Evolutionary conservation across 2,888 invertebrate genomes (phyloP).

Genomic region (Spodoptera picta): DNA sequence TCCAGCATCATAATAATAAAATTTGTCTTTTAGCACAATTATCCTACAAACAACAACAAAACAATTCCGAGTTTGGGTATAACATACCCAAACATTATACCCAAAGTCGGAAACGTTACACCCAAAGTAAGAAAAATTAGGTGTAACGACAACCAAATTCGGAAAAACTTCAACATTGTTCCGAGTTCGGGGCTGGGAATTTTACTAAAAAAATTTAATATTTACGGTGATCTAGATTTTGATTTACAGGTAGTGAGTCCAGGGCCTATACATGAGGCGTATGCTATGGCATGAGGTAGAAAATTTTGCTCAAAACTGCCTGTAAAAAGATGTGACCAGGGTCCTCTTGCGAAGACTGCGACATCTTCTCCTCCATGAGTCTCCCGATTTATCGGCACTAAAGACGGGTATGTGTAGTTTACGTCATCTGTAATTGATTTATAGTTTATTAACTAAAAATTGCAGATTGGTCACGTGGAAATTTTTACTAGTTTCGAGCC

Average conservation of each 20-base stretch:
- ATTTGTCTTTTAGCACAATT: too few species aligned
- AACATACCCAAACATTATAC: background rate
- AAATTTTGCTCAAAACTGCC: conserved; percentile 94
- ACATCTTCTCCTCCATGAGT: conserved; percentile 95
- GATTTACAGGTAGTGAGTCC: conserved; percentile 84
- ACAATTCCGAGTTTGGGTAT: background rate
- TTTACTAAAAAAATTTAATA: background rate
- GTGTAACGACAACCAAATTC: background rate
- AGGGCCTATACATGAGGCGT: conserved; percentile 92
- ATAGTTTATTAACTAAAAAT: too few species aligned
- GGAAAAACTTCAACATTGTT: conserved; percentile 7
- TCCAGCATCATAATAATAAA: too few species aligned
- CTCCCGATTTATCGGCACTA: conserved; percentile 89
- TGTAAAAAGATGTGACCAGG: conserved; percentile 94
- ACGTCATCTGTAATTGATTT: conserved; percentile 72
- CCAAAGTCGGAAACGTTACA: background rate
- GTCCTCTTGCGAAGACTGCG: conserved; percentile 92
- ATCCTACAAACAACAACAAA: too few species aligned
- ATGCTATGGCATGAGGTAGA: conserved; percentile 93
- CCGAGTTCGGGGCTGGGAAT: background rate
- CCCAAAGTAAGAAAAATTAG: background rate
- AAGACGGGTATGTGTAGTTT: conserved; percentile 88
- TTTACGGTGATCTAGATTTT: background rate
- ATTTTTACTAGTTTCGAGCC: background rate
- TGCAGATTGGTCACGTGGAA: background rate